Evolutionary conservation across 2,888 invertebrate genomes (phyloP), one percentile per base, ranked within the genome.

Genomic region (Neuroscelio doddi): DNA sequence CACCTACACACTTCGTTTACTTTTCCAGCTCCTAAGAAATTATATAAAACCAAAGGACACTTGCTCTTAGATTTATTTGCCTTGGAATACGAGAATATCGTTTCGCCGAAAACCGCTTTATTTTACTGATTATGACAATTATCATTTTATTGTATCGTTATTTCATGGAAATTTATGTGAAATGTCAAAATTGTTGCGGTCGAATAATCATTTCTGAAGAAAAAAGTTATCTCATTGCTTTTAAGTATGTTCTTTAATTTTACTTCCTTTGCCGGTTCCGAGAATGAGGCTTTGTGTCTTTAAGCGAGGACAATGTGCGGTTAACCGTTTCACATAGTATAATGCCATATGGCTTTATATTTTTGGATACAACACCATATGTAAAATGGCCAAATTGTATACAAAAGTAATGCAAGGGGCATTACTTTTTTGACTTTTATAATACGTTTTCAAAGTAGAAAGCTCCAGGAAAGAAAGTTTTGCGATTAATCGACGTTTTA

Each of bases 201-300:
- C 46, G 45, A 56, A 64, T 50, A 64, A 64, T 64, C 51, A 47
- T 32, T 16, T 30, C 7, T 45, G 30, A 46, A 64, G 50, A 61
- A 65, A 65, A 47, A 52, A 55, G 38, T 36, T 53, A 65, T 61
- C 59, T 65, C 24, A 26, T 59, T 61, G 59, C 56, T 61, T 51
- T 26, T 39, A 65, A 59, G 51, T 61, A 65, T 55, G 55, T 30
- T 30, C 30, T 59, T 55, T 51, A 21, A 51, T 59, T 55, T 45
- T 30, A 65, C 65, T 65, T 65, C 65, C 65, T 51, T 51, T 36
- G 16, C 21, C 26, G 52, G 55, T 16, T 59, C 24, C 52, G 34
- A 45, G 45, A 59, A 56, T 15, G 53, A 55, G 50, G 53, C 47
- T 58, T 56, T 41, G 55, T 46, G 46, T 55, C 55, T 64, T 64